A percentile compares a stretch with the other conserved stretches of the same genome.
Evolutionary conservation across 2,797 vertebrate genomes (phyloP).

Genomic region (Sciurus carolinensis): DNA sequence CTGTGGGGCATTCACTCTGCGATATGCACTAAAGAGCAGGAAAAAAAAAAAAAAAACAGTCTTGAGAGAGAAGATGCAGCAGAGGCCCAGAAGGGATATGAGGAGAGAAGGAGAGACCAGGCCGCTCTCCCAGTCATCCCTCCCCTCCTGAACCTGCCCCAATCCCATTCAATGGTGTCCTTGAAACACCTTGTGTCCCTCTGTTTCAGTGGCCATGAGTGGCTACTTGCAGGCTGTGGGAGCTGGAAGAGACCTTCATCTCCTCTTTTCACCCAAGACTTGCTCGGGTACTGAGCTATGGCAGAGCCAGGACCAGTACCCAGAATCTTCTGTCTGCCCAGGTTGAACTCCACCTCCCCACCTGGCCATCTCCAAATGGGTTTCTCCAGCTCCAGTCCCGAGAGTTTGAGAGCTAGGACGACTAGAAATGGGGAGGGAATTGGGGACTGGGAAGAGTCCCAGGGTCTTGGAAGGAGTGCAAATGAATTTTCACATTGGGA

Average conservation of each 20-base stretch:
- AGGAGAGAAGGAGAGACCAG: neutral
- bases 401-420: neutral
- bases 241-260: neutral
- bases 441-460: slow-evolving; percentile 22
- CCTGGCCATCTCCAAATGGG: neutral
- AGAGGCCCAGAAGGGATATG: neutral
- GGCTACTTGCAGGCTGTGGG: neutral
- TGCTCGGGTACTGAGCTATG: neutral
- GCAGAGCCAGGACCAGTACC: neutral
- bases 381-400: slow-evolving; percentile 6
- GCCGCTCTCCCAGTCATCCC: neutral
- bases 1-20: neutral
- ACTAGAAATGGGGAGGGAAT: neutral
- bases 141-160: neutral
- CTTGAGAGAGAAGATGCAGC: neutral
- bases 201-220: neutral
- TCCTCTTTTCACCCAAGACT: neutral
- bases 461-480: slow-evolving; percentile 65
- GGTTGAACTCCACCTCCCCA: neutral
- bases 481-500: slow-evolving; percentile 69
- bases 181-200: neutral
- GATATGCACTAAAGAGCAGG: neutral
- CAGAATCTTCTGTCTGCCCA: neutral
- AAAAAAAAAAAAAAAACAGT: neutral
- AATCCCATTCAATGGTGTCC: neutral